Evolutionary conservation across 2,113 vertebrate species (phyloP), one percentile per base, ranked within the genome.

Genomic region (Peromyscus californicus): DNA sequence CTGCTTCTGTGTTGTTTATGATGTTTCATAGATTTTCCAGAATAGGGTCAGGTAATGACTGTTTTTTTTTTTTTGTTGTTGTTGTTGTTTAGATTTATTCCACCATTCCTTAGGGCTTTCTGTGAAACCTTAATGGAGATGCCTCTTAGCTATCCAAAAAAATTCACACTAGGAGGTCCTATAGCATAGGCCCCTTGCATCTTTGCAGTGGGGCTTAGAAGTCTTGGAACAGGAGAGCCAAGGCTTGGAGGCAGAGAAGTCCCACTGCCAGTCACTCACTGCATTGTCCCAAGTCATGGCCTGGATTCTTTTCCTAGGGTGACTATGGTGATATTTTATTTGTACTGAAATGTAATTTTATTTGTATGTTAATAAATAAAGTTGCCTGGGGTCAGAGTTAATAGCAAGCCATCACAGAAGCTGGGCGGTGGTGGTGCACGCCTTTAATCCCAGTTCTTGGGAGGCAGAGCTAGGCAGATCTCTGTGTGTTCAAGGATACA

Each of bases 121-220:
- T 89, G 54, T 11, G 65, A 31, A 91, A 42, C 42, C 7, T 82
- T 69, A 39, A 21, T 15, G 10, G n/a, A 36, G 80, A 33, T 69
- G 3, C 33, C 29, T 86, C 83, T 79, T 93, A 29, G 3, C 19
- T 92, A 42, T 22, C 16, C 15, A 39, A 16, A 5, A 33, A 63
- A 74, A 24, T 31, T 22, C 24, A 59, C 0, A 1, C 12, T 19
- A 22, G 16, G 82, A 1, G 45, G 6, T 15, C 11, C 63, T 29
- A 36, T 36, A 0, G 4, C 0, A 0, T 1, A 26, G 63, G 0
- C 7, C 24, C 9, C 54, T 42, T 36, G 61, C 19, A 22, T 63
- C 39, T 0, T 26, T 19, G 36, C 29, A 16, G 19, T 45, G 57
- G 59, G 21, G 0, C 2, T 1, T 0, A 9, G 54, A 22, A 29